phyloP scores from a whole-genome alignment of 2,888 invertebrate genomes.

The Tryphoninae sp. region DNA sequence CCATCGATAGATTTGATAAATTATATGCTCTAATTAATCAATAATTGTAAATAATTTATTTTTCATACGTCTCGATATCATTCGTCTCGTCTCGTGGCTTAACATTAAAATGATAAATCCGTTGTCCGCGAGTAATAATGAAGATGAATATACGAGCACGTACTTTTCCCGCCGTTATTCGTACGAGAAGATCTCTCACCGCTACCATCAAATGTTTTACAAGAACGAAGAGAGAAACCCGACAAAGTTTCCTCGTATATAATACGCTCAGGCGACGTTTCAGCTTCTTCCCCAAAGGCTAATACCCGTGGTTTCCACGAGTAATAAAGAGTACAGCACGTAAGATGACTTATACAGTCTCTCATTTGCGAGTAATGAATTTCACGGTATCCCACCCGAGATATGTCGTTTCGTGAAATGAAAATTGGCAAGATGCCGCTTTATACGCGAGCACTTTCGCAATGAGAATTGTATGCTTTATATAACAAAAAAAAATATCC shows the following conservation, averaged over 20 bases:
- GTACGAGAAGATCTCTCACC: neutral
- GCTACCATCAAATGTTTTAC: slow-evolving; percentile 4
- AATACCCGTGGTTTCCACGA: slow-evolving; percentile 35
- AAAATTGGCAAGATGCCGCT: slow-evolving; percentile 31
- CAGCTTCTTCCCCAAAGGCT: neutral
- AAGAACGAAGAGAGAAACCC: neutral
- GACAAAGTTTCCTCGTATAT: slow-evolving; percentile 44
- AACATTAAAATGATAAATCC: slow-evolving; percentile 14
- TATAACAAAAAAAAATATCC: neutral
- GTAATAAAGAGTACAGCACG: slow-evolving; percentile 47
- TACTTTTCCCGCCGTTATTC: slow-evolving; percentile 5
- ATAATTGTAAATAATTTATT: neutral
- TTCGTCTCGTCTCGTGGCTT: neutral
- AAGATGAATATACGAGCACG: slow-evolving; percentile 37
- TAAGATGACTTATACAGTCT: slow-evolving; percentile 41
- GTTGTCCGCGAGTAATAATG: slow-evolving; percentile 28
- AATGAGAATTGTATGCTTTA: slow-evolving; percentile 19
- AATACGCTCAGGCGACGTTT: slow-evolving; percentile 36
- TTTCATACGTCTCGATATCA: neutral
- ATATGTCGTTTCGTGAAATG: slow-evolving; percentile 35
- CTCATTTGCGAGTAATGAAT: slow-evolving; percentile 59
- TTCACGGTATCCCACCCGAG: slow-evolving; percentile 52
- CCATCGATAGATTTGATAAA: no score
- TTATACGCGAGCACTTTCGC: slow-evolving; percentile 1
- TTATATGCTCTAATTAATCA: no score